A percentile compares a stretch with the other conserved stretches of the same genome.
Conservation (phyloP, 1,140 invertebrate species). For the Geopemphigus sp. region DNA sequence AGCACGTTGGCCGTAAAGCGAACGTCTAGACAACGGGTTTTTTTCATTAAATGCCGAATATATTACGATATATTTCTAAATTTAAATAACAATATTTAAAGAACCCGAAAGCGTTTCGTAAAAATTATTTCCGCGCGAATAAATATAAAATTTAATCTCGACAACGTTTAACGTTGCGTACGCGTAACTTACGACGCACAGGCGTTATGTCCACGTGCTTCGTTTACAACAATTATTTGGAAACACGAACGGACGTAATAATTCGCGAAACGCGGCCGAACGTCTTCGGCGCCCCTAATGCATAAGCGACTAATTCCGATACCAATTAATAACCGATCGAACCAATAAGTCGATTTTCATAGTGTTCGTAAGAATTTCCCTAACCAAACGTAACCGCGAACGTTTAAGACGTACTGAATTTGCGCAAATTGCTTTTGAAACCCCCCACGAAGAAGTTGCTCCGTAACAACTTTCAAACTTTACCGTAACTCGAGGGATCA, state of each 20-base stretch:
- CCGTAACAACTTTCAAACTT: neutral
- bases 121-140: neutral
- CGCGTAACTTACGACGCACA: too few species aligned
- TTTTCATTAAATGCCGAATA: neutral
- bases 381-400: neutral
- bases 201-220: too few species aligned
- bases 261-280: too few species aligned
- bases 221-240: too few species aligned
- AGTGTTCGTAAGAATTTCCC: neutral
- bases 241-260: too few species aligned
- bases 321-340: too few species aligned
- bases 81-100: neutral
- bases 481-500: neutral
- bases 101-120: neutral
- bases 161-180: too few species aligned
- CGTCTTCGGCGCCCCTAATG: too few species aligned
- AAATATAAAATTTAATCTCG: neutral
- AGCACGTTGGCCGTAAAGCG: neutral
- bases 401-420: neutral
- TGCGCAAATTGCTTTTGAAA: neutral
- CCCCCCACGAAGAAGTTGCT: neutral
- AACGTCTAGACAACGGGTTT: neutral
- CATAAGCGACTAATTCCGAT: too few species aligned
- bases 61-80: neutral
- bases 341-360: neutral